These are phyloP conservation scores for Campylomormyrus tamandua DNA, from an alignment of 2,113 vertebrate species.

Conservation along the genomic window DNA sequence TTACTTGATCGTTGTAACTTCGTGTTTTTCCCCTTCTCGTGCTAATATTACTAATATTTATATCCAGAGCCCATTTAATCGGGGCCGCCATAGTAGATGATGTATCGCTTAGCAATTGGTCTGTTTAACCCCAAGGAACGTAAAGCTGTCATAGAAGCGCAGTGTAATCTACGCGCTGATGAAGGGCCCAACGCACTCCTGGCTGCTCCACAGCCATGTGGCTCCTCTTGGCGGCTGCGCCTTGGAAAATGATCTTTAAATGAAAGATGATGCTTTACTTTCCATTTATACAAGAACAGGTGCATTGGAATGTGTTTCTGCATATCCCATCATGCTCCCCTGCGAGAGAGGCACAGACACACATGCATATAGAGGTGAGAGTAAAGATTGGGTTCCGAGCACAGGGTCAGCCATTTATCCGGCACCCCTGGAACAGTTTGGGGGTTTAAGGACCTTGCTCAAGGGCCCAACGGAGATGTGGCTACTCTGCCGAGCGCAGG, in stretches of 20 bases:
- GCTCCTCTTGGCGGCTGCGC: background rate
- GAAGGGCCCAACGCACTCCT: conserved; percentile 42
- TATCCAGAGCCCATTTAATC: conserved; percentile 63
- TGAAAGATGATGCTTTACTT: background rate
- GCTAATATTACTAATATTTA: conserved; percentile 65
- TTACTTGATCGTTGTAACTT: conserved; percentile 62
- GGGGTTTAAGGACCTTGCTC: background rate
- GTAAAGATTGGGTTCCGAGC: background rate
- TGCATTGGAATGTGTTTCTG: background rate
- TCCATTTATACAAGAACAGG: background rate
- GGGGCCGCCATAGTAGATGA: conserved; percentile 43
- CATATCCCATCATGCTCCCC: background rate
- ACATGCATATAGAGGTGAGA: background rate
- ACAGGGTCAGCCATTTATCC: background rate
- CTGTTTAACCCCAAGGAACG: conserved; percentile 47
- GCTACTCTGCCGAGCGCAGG: background rate
- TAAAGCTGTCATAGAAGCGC: conserved; percentile 60
- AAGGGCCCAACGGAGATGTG: background rate
- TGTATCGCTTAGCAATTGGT: conserved; percentile 58
- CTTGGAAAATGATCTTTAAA: background rate
- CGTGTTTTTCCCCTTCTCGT: conserved; percentile 41
- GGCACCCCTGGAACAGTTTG: background rate
- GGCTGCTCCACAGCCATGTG: conserved; percentile 24
- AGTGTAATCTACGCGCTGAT: conserved; percentile 51
- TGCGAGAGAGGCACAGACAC: background rate